Percentiles rank a stretch among this genome's conserved stretches.
These are phyloP conservation scores for Metellina segmentata DNA, from an alignment of 2,888 invertebrate species.

Conservation along the genomic window DNA sequence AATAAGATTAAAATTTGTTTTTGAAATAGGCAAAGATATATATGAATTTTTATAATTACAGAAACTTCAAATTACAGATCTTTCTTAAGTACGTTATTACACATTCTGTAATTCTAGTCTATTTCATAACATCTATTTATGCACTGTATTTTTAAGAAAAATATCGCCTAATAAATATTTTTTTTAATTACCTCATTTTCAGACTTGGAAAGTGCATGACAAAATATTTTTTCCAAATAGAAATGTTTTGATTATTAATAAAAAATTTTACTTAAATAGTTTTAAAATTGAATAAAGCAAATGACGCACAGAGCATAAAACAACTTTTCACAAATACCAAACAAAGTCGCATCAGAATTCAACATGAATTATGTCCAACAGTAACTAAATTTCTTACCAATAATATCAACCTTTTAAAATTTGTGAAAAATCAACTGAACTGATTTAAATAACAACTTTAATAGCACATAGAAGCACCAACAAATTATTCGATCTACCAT, in stretches of 20 bases:
- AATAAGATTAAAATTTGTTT: constrained; percentile 30
- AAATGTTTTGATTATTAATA: background rate
- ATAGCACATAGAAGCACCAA: constrained; percentile 38
- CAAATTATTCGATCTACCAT: constrained; percentile 10
- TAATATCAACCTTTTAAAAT: constrained; percentile 61
- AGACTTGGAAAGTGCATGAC: background rate
- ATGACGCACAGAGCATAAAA: background rate
- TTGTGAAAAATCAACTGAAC: constrained; percentile 59
- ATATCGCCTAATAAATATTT: background rate
- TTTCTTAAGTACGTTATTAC: background rate
- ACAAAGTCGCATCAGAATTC: constrained; percentile 36
- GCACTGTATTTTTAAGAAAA: background rate
- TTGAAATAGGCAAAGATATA: background rate
- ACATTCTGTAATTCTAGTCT: background rate
- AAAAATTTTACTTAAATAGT: background rate
- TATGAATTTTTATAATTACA: background rate
- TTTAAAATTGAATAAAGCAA: no score
- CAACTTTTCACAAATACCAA: background rate
- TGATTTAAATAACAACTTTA: constrained; percentile 35
- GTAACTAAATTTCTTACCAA: constrained; percentile 49
- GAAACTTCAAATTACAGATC: background rate
- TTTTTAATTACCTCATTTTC: background rate
- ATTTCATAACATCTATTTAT: background rate
- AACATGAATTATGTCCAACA: constrained; percentile 61
- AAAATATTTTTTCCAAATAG: background rate